A percentile compares a stretch with the other conserved stretches of the same genome.
phyloP scores from a whole-genome alignment of 2,113 vertebrate species.

The Alligator mississippiensis region DNA sequence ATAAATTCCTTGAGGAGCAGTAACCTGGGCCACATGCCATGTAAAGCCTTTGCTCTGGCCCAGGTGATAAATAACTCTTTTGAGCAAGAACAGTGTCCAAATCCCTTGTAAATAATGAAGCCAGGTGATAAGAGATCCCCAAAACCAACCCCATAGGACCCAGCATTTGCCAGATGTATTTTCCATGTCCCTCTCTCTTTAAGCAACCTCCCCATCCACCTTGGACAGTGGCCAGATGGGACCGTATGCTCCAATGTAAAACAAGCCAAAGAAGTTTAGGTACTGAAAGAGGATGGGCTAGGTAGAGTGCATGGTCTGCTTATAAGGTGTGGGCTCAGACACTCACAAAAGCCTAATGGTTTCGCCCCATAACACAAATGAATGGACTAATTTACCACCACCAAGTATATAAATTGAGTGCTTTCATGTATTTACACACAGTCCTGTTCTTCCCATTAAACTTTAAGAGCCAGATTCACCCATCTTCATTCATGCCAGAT shows the following conservation, averaged over 20 bases:
- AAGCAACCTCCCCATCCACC: neutral
- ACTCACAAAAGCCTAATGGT: neutral
- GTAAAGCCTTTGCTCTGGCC: fast-evolving
- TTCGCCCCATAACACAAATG: neutral
- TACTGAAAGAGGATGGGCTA: neutral
- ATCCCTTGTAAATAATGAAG: neutral
- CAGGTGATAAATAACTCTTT: neutral
- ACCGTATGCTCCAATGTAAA: neutral
- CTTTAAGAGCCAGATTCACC: neutral
- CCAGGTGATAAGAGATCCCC: neutral
- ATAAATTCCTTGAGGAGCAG: fast-evolving
- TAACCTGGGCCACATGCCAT: neutral
- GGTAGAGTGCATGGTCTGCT: fast-evolving
- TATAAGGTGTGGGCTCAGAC: neutral
- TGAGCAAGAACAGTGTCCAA: fast-evolving
- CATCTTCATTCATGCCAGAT: neutral
- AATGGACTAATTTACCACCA: fast-evolving
- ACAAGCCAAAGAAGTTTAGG: neutral
- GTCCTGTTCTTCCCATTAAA: neutral
- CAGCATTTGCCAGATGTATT: neutral
- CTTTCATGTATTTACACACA: fast-evolving
- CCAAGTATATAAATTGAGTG: fast-evolving
- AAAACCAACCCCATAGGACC: neutral
- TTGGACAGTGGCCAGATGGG: neutral
- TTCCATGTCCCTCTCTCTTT: neutral